A percentile compares a stretch with the other conserved stretches of the same genome.
Evolutionary conservation across 2,888 invertebrate genomes (phyloP).

Genomic region (Scaptomyza polygonia): DNA sequence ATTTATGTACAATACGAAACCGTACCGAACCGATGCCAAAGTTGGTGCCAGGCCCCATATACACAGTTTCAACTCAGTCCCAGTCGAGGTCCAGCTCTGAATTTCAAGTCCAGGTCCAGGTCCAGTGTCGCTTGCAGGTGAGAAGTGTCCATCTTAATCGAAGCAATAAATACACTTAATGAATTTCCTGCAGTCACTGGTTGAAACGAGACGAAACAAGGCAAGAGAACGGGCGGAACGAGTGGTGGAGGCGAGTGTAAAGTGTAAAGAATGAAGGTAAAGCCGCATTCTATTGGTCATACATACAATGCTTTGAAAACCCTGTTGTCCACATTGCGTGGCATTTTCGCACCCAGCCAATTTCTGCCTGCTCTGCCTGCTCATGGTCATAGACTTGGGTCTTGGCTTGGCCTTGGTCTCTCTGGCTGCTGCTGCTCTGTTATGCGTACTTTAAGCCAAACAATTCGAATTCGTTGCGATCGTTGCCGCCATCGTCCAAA

Average conservation of each 20-base stretch:
- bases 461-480: constrained; percentile 69
- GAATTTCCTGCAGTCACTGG: constrained; percentile 77
- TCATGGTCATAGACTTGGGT: constrained; percentile 12
- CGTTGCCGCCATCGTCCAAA: constrained; percentile 74
- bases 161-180: constrained; percentile 81
- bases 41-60: constrained; percentile 6
- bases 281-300: constrained; percentile 74
- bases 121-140: constrained; percentile 68
- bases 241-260: neutral
- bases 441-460: constrained; percentile 63
- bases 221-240: neutral
- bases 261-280: constrained; percentile 24
- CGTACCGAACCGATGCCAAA: constrained; percentile 27
- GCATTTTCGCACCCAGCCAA: constrained; percentile 74
- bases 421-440: constrained; percentile 41
- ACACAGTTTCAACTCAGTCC: constrained; percentile 5
- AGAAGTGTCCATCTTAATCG: constrained; percentile 81
- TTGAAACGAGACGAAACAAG: constrained; percentile 9
- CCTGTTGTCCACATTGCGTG: constrained; percentile 69
- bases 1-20: constrained; percentile 73
- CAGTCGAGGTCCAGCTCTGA: constrained; percentile 24
- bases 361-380: neutral
- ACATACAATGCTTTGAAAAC: constrained; percentile 66
- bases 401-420: constrained; percentile 18
- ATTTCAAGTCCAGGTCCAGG: constrained; percentile 31